phyloP scores from a whole-genome alignment of 2,113 vertebrate genomes.

The Psilopsiagon aymara region DNA sequence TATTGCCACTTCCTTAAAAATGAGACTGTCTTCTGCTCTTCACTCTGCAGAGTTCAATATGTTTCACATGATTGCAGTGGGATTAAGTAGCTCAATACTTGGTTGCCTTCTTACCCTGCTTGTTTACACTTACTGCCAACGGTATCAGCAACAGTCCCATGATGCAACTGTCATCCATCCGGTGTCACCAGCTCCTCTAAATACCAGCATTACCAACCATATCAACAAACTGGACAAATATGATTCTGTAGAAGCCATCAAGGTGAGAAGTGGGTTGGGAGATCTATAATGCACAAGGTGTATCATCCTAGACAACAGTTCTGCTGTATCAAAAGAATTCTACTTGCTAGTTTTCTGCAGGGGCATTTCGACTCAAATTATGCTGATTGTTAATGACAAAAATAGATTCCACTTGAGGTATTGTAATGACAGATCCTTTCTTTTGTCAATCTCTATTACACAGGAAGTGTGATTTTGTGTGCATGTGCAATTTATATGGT shows the following conservation, averaged over 20 bases:
- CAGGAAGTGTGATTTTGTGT: neutral
- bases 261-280: conserved; percentile 75
- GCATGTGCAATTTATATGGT: neutral
- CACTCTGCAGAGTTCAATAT: conserved; percentile 88
- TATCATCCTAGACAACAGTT: neutral
- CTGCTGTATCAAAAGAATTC: neutral
- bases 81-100: conserved; percentile 94
- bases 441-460: neutral
- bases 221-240: conserved; percentile 99
- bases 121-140: conserved; percentile 94
- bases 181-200: conserved; percentile 90
- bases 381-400: neutral
- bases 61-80: conserved; percentile 97
- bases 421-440: neutral
- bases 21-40: neutral
- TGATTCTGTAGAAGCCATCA: conserved; percentile 95
- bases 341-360: neutral
- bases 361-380: neutral
- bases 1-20: neutral
- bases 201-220: conserved; percentile 98
- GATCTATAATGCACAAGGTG: neutral
- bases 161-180: conserved; percentile 98
- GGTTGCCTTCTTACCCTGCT: conserved; percentile 95
- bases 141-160: conserved; percentile 94
- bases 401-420: neutral